phyloP scores from a whole-genome alignment of 1,140 invertebrate genomes.

The Hormaphis cornu region DNA sequence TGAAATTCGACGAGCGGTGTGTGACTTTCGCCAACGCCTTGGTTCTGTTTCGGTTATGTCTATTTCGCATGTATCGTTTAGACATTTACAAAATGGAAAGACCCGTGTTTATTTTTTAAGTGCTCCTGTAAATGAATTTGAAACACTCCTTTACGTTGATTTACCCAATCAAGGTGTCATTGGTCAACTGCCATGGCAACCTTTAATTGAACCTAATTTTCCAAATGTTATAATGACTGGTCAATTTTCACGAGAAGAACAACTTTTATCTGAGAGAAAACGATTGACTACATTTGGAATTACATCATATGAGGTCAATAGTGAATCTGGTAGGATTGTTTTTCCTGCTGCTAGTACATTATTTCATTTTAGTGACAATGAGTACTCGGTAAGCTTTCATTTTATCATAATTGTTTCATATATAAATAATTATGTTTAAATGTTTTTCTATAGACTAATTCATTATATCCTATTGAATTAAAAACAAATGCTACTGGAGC shows the following conservation, averaged over 20 bases:
- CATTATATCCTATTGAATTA: constrained; percentile 61
- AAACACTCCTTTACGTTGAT: constrained; percentile 78
- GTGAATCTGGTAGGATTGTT: constrained; percentile 68
- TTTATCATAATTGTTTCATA: not conserved
- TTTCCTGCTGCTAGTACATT: constrained; percentile 82
- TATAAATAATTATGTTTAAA: too few species aligned
- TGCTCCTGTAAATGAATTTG: constrained; percentile 70
- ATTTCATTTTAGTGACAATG: constrained; percentile 66
- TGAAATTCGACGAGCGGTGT: constrained; percentile 67
- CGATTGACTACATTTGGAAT: constrained; percentile 85
- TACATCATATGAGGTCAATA: constrained; percentile 82
- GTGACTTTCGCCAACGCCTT: constrained; percentile 67
- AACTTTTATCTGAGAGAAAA: constrained; percentile 82
- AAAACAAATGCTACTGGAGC: constrained; percentile 54
- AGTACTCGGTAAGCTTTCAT: constrained; percentile 51
- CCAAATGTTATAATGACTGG: constrained; percentile 49
- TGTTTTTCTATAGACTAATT: constrained; percentile 49
- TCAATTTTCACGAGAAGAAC: constrained; percentile 71
- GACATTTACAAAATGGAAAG: constrained; percentile 62
- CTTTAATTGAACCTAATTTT: constrained; percentile 62
- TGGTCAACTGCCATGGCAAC: constrained; percentile 55
- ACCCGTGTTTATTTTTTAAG: constrained; percentile 82
- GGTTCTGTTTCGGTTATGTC: constrained; percentile 62
- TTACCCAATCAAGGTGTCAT: constrained; percentile 48
- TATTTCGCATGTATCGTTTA: constrained; percentile 69